Conservation (phyloP, 2,797 vertebrate genomes). For the Spea hammondii region DNA sequence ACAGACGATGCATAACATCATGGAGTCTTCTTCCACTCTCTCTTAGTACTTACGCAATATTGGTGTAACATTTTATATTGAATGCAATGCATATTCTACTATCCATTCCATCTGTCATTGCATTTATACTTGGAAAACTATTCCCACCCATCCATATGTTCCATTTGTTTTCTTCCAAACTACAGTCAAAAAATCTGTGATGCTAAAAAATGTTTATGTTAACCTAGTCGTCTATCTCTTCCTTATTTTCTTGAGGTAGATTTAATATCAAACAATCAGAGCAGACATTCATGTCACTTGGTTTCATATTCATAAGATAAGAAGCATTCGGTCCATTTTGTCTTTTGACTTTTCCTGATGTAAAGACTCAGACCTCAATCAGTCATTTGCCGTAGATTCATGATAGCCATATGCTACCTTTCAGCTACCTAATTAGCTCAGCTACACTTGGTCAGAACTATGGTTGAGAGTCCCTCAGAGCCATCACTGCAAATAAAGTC, state of each 20-base stretch:
- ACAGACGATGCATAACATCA: neutral
- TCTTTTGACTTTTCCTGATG: too few species aligned
- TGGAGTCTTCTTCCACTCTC: neutral
- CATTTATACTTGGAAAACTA: conserved; percentile 18
- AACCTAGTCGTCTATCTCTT: neutral
- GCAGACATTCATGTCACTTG: neutral
- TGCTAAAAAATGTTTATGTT: neutral
- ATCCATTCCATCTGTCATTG: conserved; percentile 28
- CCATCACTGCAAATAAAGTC: too few species aligned
- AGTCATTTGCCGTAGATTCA: too few species aligned
- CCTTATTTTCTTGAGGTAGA: neutral
- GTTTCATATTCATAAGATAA: neutral
- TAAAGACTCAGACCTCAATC: too few species aligned
- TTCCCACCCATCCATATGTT: conserved; percentile 34
- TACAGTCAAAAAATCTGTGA: conserved; percentile 10
- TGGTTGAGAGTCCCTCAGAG: too few species aligned
- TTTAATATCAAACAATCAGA: neutral
- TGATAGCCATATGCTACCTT: too few species aligned
- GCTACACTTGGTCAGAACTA: too few species aligned
- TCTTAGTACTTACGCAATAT: conserved; percentile 31
- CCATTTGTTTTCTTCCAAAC: conserved; percentile 36
- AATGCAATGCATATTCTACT: conserved; percentile 16
- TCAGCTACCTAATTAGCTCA: too few species aligned
- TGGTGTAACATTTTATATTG: conserved; percentile 5
- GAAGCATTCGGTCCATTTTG: too few species aligned